Percentiles rank a stretch among this genome's conserved stretches.
phyloP scores from a whole-genome alignment of 2,113 vertebrate species.

The Coreoperca whiteheadi region DNA sequence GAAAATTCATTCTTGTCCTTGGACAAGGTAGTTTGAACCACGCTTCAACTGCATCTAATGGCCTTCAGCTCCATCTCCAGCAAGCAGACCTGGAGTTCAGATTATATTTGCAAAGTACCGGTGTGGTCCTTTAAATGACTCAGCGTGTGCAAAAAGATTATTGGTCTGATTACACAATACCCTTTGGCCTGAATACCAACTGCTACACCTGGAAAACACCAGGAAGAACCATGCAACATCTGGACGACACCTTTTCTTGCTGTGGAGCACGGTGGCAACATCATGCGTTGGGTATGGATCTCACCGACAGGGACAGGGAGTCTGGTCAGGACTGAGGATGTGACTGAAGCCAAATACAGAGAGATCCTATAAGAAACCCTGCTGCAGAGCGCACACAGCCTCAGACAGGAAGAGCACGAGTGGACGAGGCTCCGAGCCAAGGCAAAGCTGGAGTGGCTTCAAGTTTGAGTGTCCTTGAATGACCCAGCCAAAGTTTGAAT shows the following conservation, averaged over 20 bases:
- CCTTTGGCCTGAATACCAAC: constrained; percentile 6
- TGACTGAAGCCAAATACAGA: not conserved
- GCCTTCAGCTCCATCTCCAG: not conserved
- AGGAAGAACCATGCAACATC: not conserved
- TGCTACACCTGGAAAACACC: not conserved
- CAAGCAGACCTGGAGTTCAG: not conserved
- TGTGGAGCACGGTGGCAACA: not conserved
- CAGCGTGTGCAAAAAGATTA: constrained; percentile 3
- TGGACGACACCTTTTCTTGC: constrained; percentile 8
- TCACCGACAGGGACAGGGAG: constrained; percentile 1
- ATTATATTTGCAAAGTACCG: not conserved
- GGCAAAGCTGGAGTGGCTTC: constrained; percentile 36
- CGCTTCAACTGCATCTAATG: not conserved
- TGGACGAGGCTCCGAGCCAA: constrained; percentile 42
- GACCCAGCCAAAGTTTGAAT: constrained; percentile 51
- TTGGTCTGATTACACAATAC: not conserved
- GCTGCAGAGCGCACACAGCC: constrained; percentile 13
- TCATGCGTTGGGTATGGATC: not conserved
- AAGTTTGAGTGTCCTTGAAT: constrained; percentile 51
- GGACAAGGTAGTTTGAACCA: not conserved
- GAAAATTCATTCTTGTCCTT: not conserved
- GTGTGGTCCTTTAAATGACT: not conserved
- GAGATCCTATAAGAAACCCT: constrained; percentile 25
- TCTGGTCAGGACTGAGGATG: not conserved
- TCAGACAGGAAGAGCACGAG: constrained; percentile 46